Conservation (phyloP, 2,113 vertebrate genomes). For the Halichoeres trimaculatus region DNA sequence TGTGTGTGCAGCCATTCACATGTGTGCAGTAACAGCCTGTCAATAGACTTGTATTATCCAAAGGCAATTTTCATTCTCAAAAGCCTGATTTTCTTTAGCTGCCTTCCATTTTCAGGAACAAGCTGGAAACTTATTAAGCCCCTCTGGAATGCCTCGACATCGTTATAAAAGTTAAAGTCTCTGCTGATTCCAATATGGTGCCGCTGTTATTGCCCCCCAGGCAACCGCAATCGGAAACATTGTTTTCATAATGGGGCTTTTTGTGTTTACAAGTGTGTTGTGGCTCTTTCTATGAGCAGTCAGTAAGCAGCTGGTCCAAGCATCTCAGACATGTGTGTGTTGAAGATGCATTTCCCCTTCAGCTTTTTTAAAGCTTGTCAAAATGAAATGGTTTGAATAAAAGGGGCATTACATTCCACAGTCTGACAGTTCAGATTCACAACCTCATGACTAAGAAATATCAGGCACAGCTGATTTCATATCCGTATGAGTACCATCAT, state of each 20-base stretch:
- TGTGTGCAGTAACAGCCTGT: constrained; percentile 57
- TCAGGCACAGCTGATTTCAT: not conserved
- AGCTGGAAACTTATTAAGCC: constrained; percentile 53
- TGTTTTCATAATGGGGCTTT: constrained; percentile 64
- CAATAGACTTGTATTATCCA: constrained; percentile 53
- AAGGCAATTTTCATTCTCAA: constrained; percentile 59
- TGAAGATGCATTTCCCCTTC: constrained; percentile 26
- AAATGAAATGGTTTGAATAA: constrained; percentile 5
- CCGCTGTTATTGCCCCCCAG: constrained; percentile 46
- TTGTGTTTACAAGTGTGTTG: constrained; percentile 70
- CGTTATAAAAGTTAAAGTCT: constrained; percentile 58
- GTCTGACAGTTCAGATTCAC: not conserved
- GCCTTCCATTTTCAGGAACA: constrained; percentile 45
- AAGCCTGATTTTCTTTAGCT: constrained; percentile 35
- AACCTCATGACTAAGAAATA: not conserved
- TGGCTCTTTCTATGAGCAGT: constrained; percentile 46
- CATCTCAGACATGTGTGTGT: not conserved
- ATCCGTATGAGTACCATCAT: no score
- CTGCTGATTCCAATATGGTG: constrained; percentile 53
- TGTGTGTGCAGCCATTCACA: constrained; percentile 49
- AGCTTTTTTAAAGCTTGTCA: constrained; percentile 13
- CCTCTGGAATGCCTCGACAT: constrained; percentile 48
- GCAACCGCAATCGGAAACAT: constrained; percentile 64
- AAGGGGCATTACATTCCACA: not conserved
- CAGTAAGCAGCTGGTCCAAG: constrained; percentile 40